Base-by-base conservation (phyloP, 2,888 invertebrate species). In the Lasioglossum leucozonium region DNA sequence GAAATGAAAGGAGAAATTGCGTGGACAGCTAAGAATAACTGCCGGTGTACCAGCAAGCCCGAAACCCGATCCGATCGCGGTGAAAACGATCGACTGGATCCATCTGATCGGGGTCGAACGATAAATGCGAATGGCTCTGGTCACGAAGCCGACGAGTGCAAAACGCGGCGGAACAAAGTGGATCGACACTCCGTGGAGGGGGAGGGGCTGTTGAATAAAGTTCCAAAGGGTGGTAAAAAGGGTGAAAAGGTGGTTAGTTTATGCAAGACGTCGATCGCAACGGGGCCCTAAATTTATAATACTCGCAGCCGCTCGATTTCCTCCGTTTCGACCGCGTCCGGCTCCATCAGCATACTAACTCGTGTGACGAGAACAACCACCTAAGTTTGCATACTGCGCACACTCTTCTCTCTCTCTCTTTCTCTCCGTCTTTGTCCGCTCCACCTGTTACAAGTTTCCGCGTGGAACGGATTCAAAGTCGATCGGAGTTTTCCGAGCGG, bases 51-150 rank as follows among this genome's bases (percentile, higher is more conserved):
- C 26, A 58, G 26, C 58, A 16, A 26, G 40, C 58, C 18, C 78
- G 72, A 78, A 42, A 44, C 78, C 58, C 26, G 71, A 72, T 22
- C 30, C 22, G 42, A 78, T 42, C 55, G 37, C 72, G 72, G 40
- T 37, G 71, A 58, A 72, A 58, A 58, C 72, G 55, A 62, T 55
- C 62, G 78, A 55, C 69, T 71, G 51, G 77, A 71, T 34, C 47
- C 40, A 13, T 76, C 26, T 69, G 84, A 79, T 86, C 86, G 84
- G n/a, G 81, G 84, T 84, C 84, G 81, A 6, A 18, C 78, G 84
- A 84, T 84, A 84, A 77, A 73, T 81, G 84, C 77, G 81, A 79
- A 84, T 26, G 58, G 58, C 16, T 58, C 26, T 26, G 16, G 58
- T 30, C 58, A 58, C 58, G 58, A 58, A 58, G 58, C 58, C 58